Conservation (phyloP, 1,140 invertebrate species). For the Aphelenchoides besseyi region DNA sequence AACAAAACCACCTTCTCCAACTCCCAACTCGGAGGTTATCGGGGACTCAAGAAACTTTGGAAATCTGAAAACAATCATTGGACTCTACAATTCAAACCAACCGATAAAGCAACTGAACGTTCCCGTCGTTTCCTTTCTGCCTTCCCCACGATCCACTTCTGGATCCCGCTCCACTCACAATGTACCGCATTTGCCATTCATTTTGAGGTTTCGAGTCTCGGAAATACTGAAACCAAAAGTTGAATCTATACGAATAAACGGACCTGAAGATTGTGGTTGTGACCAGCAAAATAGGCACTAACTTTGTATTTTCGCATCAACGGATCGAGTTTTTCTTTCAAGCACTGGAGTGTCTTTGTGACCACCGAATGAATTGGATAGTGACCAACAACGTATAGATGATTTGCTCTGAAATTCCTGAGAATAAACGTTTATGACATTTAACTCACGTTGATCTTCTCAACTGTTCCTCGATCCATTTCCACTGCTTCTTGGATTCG, state of each 20-base stretch:
- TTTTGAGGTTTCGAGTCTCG: constrained; percentile 29
- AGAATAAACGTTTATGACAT: too few species aligned
- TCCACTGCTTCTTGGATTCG: constrained; percentile 63
- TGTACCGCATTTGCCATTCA: constrained; percentile 40
- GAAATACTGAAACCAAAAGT: constrained; percentile 33
- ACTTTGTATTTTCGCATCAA: constrained; percentile 65
- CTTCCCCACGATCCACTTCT: too few species aligned
- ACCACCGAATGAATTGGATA: constrained; percentile 66
- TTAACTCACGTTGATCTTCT: constrained; percentile 48
- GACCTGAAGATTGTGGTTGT: constrained; percentile 64
- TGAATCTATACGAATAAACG: neutral
- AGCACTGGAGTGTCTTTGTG: constrained; percentile 66
- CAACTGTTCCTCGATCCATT: constrained; percentile 64
- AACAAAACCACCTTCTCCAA: too few species aligned
- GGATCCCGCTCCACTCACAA: constrained; percentile 58
- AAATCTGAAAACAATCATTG: too few species aligned
- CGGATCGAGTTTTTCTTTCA: constrained; percentile 63
- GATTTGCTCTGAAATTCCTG: constrained; percentile 65
- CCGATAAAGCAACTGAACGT: too few species aligned
- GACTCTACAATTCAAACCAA: too few species aligned
- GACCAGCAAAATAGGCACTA: constrained; percentile 66
- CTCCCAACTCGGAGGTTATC: too few species aligned
- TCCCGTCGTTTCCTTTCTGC: too few species aligned
- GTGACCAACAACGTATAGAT: constrained; percentile 66
- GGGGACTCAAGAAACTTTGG: too few species aligned